Conservation (phyloP, 1,140 invertebrate species). For the Neodiprion pinetum region DNA sequence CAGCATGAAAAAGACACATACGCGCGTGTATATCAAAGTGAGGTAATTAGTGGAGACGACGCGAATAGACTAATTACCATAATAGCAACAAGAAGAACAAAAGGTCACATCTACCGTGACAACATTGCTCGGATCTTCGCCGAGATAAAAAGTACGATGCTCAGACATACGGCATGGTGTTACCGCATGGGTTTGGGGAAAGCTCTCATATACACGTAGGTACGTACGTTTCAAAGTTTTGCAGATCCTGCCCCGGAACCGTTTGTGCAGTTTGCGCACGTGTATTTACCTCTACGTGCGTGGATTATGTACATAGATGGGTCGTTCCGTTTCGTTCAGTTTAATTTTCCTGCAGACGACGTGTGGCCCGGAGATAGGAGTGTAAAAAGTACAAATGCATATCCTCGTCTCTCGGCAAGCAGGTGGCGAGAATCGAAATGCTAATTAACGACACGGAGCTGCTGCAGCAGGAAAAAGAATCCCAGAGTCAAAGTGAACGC, state of each 20-base stretch:
- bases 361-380: not conserved
- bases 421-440: constrained; percentile 47
- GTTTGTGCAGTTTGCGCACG: too few relatives aligned
- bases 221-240: not conserved
- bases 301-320: not conserved
- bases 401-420: constrained; percentile 19
- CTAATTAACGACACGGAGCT: constrained; percentile 48
- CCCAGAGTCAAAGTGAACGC: constrained; percentile 2
- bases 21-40: constrained; percentile 28
- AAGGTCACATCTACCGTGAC: constrained; percentile 32
- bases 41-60: constrained; percentile 55
- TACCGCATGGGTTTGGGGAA: too few relatives aligned
- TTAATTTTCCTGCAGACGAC: not conserved
- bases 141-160: not conserved
- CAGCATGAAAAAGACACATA: not conserved
- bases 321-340: not conserved
- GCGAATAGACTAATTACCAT: constrained; percentile 61
- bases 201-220: too few relatives aligned
- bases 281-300: too few relatives aligned
- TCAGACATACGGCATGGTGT: too few relatives aligned
- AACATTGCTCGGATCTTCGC: constrained; percentile 30
- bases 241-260: constrained; percentile 14
- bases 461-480: constrained; percentile 8
- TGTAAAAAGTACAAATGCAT: not conserved
- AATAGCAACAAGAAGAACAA: constrained; percentile 53